Base-by-base conservation (phyloP, 2,888 invertebrate genomes). In the Stegana nigrithorax region DNA sequence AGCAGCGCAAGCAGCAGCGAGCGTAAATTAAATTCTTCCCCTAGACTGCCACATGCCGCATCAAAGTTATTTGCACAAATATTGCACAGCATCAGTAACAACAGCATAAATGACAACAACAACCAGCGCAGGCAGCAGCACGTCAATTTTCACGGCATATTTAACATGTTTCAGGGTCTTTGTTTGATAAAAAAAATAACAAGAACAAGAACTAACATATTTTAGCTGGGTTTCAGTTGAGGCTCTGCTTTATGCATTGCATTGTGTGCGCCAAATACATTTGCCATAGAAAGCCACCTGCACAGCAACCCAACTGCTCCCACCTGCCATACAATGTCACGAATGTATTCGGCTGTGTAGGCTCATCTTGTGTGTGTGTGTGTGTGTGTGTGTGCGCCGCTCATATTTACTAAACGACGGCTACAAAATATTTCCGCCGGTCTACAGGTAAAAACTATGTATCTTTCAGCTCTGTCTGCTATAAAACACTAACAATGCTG, bases 371-470 rank as follows among this genome's bases (percentile, higher is more conserved):
- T 47, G 19, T 5, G 21, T 55, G 32, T 55, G 21, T 10, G 17
- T 55, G 23, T 55, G 55, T 17, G 36, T 55, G 55, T 36, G 36
- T 17, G 19, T 32, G 7, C 8, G 44, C 17, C 8, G 44, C 19
- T n/a, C n/a, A n/a, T n/a, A n/a, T n/a, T n/a, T n/a, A 4, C 10
- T 21, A 23, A 27, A 45, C 26, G 19, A 26, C 32, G n/a, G 19
- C 42, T 58, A 45, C 27, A 45, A 19, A 58, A 27, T 26, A 58
- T 44, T 29, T 44, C 29, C 29, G 8, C 19, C 27, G n/a, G 27
- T 44, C 36, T 17, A n/a, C n/a, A n/a, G n/a, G n/a, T n/a, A n/a
- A n/a, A n/a, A n/a, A n/a, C n/a, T n/a, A n/a, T n/a, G n/a, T n/a
- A n/a, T n/a, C n/a, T n/a, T n/a, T n/a, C n/a, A n/a, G n/a, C n/a